Conservation (phyloP, 2,113 vertebrate genomes). For the Nannobrachium achirus region DNA sequence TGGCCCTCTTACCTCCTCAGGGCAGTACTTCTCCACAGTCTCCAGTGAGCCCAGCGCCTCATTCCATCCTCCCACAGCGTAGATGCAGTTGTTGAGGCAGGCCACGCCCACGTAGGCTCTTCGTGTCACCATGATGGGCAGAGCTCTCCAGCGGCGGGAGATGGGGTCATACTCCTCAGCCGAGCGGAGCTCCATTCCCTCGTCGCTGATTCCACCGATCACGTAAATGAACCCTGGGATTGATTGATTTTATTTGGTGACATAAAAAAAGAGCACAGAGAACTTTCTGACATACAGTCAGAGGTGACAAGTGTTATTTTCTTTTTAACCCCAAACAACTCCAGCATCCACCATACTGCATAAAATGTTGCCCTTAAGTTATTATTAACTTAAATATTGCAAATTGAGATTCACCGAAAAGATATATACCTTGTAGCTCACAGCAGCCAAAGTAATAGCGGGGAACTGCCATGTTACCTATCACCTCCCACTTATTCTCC, state of each 20-base stretch:
- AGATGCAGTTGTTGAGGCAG: slow-evolving; percentile 92
- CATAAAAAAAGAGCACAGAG: background rate
- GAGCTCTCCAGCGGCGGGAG: slow-evolving; percentile 89
- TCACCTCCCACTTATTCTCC: slow-evolving; percentile 95
- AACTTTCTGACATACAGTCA: too few species aligned
- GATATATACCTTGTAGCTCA: slow-evolving; percentile 90
- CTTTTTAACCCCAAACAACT: background rate
- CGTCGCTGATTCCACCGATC: slow-evolving; percentile 91
- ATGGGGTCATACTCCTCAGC: slow-evolving; percentile 93
- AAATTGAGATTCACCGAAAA: background rate
- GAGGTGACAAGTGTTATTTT: too few species aligned
- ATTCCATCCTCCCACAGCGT: slow-evolving; percentile 94
- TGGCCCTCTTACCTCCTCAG: slow-evolving; percentile 86
- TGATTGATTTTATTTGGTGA: background rate
- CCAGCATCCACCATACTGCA: too few species aligned
- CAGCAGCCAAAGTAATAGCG: slow-evolving; percentile 97
- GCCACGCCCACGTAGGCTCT: slow-evolving; percentile 94
- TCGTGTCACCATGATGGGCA: slow-evolving; percentile 89
- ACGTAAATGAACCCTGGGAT: slow-evolving; percentile 94
- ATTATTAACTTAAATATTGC: too few species aligned
- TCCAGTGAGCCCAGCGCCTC: slow-evolving; percentile 90
- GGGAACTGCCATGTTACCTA: slow-evolving; percentile 91
- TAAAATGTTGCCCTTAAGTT: too few species aligned
- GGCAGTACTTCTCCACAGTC: slow-evolving; percentile 94
- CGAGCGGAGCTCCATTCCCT: slow-evolving; percentile 90